Evolutionary conservation across 2,113 vertebrate genomes (phyloP).

Genomic region (Anarhynchus alexandrinus): DNA sequence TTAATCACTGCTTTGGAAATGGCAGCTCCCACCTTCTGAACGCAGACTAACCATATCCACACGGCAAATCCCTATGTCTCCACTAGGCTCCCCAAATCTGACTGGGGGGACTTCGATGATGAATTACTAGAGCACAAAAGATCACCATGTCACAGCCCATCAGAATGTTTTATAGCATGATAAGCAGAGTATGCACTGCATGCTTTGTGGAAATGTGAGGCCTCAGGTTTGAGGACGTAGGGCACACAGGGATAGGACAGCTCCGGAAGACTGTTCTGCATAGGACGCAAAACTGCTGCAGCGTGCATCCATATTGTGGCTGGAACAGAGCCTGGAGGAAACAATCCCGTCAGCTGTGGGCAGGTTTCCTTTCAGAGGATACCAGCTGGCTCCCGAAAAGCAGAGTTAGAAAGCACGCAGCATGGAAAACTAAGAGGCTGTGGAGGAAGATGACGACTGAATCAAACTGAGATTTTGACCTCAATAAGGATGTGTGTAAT

Average conservation of each 20-base stretch:
- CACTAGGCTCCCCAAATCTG: background rate
- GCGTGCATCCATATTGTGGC: background rate
- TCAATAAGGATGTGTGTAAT: background rate
- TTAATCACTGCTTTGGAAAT: background rate
- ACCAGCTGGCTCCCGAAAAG: background rate
- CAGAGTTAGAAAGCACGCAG: background rate
- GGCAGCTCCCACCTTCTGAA: background rate
- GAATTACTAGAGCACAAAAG: background rate
- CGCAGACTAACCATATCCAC: background rate
- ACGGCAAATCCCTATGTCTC: background rate
- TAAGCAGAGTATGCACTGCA: background rate
- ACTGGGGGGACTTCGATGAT: background rate
- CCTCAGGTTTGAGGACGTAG: background rate
- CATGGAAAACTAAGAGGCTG: background rate
- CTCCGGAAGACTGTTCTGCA: background rate
- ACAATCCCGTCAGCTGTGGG: background rate
- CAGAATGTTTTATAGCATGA: background rate
- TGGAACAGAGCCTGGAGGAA: background rate
- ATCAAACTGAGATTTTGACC: background rate
- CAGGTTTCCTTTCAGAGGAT: background rate
- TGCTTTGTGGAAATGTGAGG: background rate
- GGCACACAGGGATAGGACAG: background rate
- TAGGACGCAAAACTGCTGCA: background rate
- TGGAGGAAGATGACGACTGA: background rate
- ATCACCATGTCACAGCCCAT: rapidly evolving